These are phyloP conservation scores for Pholis gunnellus DNA, from an alignment of 2,113 vertebrate species.

Conservation along the genomic window DNA sequence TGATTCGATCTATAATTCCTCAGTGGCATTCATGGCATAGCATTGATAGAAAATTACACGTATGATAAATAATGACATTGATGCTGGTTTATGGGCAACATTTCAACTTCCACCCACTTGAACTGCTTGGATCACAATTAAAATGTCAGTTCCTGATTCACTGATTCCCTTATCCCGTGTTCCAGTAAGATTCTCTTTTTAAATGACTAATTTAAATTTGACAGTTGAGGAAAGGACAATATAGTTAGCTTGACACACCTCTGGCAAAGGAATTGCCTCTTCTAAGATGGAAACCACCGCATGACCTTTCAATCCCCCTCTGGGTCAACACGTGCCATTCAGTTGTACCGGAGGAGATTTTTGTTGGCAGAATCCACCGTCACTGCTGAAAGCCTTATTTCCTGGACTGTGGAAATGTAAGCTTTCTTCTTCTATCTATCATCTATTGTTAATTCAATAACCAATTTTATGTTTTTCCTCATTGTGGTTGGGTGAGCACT, in stretches of 20 bases:
- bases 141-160: background rate
- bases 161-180: background rate
- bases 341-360: slow-evolving; percentile 6
- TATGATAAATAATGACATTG: background rate
- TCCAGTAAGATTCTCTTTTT: background rate
- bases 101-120: slow-evolving; percentile 13
- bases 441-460: background rate
- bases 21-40: slow-evolving; percentile 2
- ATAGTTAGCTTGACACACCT: slow-evolving; percentile 1
- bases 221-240: background rate
- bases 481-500: background rate
- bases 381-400: no score
- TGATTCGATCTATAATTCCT: slow-evolving; percentile 11
- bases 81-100: background rate
- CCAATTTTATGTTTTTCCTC: background rate
- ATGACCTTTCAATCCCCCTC: background rate
- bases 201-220: slow-evolving; percentile 10
- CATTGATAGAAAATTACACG: slow-evolving; percentile 11
- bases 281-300: background rate
- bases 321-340: slow-evolving; percentile 17
- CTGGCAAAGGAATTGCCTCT: slow-evolving; percentile 11
- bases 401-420: background rate
- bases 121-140: background rate
- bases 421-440: background rate
- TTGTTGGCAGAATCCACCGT: background rate